Evolutionary conservation across 2,888 invertebrate species (phyloP).

Genomic region (Nezara viridula): DNA sequence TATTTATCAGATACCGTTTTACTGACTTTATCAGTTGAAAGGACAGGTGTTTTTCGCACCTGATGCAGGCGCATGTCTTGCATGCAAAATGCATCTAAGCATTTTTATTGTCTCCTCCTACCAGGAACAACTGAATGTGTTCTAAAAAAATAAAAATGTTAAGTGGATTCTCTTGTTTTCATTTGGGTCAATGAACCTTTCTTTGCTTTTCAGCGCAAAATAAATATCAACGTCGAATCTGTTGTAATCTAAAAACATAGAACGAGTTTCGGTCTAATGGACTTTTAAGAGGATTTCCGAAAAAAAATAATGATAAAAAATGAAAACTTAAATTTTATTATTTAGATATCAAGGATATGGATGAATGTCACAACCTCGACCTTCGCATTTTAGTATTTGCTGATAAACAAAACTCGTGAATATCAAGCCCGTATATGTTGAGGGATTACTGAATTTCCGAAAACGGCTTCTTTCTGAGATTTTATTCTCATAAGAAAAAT

Average conservation of each 20-base stretch:
- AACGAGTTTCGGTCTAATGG: neutral
- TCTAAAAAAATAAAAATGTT: neutral
- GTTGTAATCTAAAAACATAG: neutral
- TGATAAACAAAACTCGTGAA: no score
- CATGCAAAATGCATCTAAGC: neutral
- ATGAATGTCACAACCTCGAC: no score
- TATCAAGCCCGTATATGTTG: no score
- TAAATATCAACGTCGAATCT: neutral
- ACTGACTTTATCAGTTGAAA: neutral
- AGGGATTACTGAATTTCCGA: no score
- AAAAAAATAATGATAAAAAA: neutral
- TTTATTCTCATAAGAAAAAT: no score
- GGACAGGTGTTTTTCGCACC: neutral
- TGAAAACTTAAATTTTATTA: neutral
- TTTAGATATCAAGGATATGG: no score
- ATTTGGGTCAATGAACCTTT: neutral
- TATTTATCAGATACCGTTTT: neutral
- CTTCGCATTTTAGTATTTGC: no score
- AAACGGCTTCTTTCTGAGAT: no score
- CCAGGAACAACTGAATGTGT: neutral
- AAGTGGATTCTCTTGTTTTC: neutral
- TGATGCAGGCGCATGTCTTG: conserved; percentile 1
- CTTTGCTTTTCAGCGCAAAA: neutral
- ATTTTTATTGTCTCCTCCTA: neutral
- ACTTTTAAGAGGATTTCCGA: neutral